phyloP scores from a whole-genome alignment of 2,797 vertebrate species.

The Acrossocheilus wenchowensis region DNA sequence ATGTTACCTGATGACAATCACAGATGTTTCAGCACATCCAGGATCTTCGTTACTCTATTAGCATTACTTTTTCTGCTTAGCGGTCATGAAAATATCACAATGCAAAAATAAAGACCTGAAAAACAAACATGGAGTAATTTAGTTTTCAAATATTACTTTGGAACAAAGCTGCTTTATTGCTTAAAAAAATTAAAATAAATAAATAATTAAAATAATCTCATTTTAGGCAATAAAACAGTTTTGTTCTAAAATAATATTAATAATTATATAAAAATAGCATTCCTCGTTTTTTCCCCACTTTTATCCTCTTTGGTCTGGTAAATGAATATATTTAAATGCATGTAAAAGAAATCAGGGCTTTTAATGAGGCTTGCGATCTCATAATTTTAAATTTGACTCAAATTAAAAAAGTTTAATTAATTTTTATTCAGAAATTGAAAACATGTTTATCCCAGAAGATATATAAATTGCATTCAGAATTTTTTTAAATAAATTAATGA shows the following conservation, averaged over 20 bases:
- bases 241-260: neutral
- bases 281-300: neutral
- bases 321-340: neutral
- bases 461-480: no score
- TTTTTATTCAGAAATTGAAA: no score
- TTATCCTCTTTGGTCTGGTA: neutral
- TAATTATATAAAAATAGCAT: no score
- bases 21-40: neutral
- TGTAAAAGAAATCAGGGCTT: neutral
- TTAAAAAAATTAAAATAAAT: neutral
- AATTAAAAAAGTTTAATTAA: neutral
- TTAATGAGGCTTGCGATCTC: neutral
- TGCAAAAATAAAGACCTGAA: neutral
- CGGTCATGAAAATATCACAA: neutral
- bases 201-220: neutral
- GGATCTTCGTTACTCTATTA: neutral
- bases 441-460: no score
- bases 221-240: neutral
- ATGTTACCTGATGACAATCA: slow-evolving; percentile 81
- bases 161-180: neutral
- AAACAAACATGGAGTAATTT: neutral
- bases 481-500: no score
- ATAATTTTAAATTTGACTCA: neutral
- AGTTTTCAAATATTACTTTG: neutral
- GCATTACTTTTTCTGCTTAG: neutral